Percentiles rank a stretch among this genome's conserved stretches.
Evolutionary conservation across 2,797 vertebrate species (phyloP).

Genomic region (Cynodonichthys magdalenae): DNA sequence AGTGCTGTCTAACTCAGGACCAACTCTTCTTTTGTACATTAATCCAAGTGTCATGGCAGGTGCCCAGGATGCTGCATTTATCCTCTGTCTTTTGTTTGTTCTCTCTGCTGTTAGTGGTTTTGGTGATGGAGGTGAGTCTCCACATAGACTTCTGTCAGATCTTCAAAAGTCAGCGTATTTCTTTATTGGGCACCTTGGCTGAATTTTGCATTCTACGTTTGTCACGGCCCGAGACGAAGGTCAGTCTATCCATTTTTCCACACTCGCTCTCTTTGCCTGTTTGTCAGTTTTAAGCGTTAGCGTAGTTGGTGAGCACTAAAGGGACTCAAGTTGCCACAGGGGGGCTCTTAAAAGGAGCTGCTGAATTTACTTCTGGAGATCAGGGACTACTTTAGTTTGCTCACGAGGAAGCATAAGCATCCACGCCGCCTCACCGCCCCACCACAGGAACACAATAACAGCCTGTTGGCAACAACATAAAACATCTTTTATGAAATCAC

Average conservation of each 20-base stretch:
- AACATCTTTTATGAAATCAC: conserved; percentile 37
- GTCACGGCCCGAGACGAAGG: conserved; percentile 16
- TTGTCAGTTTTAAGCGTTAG: conserved; percentile 29
- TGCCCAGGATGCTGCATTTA: conserved; percentile 30
- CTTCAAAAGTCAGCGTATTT: too few species aligned
- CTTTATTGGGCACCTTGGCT: too few species aligned
- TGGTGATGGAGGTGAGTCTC: too few species aligned
- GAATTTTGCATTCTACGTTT: conserved; percentile 2
- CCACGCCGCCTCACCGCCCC: conserved; percentile 36
- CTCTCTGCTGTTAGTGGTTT: conserved; percentile 13
- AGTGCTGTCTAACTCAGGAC: conserved; percentile 67
- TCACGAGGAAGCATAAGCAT: conserved; percentile 31
- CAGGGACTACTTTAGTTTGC: conserved; percentile 57
- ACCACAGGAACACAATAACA: conserved; percentile 36
- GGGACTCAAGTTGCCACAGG: conserved; percentile 34
- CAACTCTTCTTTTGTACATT: conserved; percentile 49
- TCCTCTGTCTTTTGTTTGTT: conserved; percentile 5
- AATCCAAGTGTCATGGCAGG: conserved; percentile 16
- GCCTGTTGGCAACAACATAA: conserved; percentile 31
- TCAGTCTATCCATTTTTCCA: conserved; percentile 21
- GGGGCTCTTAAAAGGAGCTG: conserved; percentile 46
- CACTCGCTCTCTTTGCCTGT: conserved; percentile 16
- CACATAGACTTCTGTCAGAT: too few species aligned
- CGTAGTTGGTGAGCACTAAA: conserved; percentile 17
- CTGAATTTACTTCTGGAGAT: conserved; percentile 52